Percentiles rank a stretch among this genome's conserved stretches.
Evolutionary conservation across 2,797 vertebrate genomes (phyloP).

Genomic region (Phylloscopus collybita): DNA sequence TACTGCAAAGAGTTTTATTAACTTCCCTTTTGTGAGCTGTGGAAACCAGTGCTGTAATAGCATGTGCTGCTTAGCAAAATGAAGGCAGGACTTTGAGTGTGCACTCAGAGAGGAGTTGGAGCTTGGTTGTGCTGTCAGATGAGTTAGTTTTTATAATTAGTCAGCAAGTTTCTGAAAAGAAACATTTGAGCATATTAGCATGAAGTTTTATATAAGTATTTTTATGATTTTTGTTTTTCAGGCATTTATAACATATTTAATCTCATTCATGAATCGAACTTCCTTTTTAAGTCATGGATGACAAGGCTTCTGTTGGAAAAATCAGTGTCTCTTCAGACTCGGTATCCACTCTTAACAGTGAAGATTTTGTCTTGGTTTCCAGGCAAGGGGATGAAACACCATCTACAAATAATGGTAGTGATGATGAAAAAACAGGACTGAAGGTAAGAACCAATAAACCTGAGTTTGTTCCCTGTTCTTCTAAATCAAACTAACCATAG

Average conservation of each 20-base stretch:
- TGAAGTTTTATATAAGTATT: conserved; percentile 73
- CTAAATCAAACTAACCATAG: conserved; percentile 37
- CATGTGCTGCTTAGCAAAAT: background rate
- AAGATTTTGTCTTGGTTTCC: conserved; percentile 99
- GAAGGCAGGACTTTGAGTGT: background rate
- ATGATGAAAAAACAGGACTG: conserved; percentile 99
- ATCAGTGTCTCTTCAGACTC: conserved; percentile 99
- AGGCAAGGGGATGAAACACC: conserved; percentile 97
- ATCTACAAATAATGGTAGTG: conserved; percentile 97
- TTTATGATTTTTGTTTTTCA: conserved; percentile 82
- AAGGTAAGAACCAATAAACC: conserved; percentile 88
- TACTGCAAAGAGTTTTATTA: background rate
- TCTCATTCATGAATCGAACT: conserved; percentile 84
- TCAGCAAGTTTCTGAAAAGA: conserved; percentile 42
- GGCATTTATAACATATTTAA: conserved; percentile 86
- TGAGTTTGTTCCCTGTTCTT: conserved; percentile 55
- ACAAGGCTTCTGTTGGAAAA: conserved; percentile 99
- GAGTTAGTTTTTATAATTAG: background rate
- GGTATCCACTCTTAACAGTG: conserved; percentile 99
- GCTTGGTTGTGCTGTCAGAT: background rate
- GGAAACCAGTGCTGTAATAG: background rate
- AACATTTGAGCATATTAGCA: conserved; percentile 29
- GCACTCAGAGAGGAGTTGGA: background rate
- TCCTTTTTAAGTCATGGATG: conserved; percentile 98
- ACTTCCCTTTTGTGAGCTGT: conserved; percentile 13